Base-by-base conservation (phyloP, 2,797 vertebrate genomes). In the Hybognathus amarus region DNA sequence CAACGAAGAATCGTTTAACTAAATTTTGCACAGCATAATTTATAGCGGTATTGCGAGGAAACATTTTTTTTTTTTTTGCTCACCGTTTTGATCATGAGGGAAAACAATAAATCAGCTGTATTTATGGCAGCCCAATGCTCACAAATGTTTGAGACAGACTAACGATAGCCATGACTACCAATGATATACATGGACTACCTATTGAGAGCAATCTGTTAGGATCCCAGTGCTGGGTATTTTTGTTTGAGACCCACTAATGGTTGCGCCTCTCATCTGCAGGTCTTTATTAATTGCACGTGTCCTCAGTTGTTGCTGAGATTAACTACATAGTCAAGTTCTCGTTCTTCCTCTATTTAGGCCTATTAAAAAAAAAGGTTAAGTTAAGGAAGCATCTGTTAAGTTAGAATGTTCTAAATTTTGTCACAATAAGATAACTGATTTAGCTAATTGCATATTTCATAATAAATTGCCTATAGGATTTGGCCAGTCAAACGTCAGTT, bases 241-340 rank as follows among this genome's bases (percentile, higher is more conserved):
- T 52, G 38, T 24, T 74, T 50, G 33, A 73, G 68, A 66, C n/a
- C 63, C 64, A 64, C 36, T 75, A 71, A 76, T 15, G 33, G n/a
- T 52, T 42, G 59, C 61, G 68, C 80, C 80, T 87, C 85, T 89
- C 81, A 89, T 89, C 82, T 86, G 50, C 70, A 22, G 17, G 27
- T 74, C 54, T 79, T 87, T 86, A 87, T 90, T 87, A 80, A 85
- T 86, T 81, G 85, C 88, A 88, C 75, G 85, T 89, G 88, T 88
- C 84, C 84, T 80, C 76, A 24, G 83, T 74, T 86, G 85, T 67
- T 80, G 77, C 71, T 85, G 83, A 89, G 80, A 89, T 83, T 54
- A 67, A 76, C 50, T 77, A 47, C 54, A 47, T 56, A 40, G 27
- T 40, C 71, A 64, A 66, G 22, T 40, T 61, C 30, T 52, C 47